Evolutionary conservation across 2,888 invertebrate species (phyloP), one percentile per base, ranked within the genome.

Genomic region (Drosophila leonis): DNA sequence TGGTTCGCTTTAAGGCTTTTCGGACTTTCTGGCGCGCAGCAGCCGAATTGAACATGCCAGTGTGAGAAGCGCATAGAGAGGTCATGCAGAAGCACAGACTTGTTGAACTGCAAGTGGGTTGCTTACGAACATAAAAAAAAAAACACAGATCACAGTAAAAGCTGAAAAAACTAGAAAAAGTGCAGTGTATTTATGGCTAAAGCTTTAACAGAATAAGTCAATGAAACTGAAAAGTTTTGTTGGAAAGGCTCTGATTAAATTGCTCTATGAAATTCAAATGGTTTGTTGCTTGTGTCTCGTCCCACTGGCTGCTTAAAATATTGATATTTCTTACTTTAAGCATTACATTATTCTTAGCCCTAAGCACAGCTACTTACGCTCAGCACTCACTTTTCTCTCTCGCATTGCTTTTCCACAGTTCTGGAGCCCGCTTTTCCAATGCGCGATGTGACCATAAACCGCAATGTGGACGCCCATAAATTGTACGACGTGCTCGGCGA

Each of bases 341-440:
- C 42, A 15, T 18, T n/a, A 5, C 10, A 35, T 29, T 63, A 29
- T 27, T 24, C 39, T 39, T 54, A 12, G n/a, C 31, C 51, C 37
- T 33, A 48, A 55, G 52, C 29, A 13, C 35, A 24, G 13, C 7
- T 18, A 54, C 49, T 56, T 35, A 51, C 37, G 2, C 12, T 10
- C 10, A 66, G 54, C 15, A 31, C 56, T 56, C 42, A 42, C 20
- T 62, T 15, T 33, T 35, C 61, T 49, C 31, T 49, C 7, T 33
- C 13, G 15, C 27, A 39, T 54, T 60, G 57, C 57, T 54, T 59
- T 87, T 93, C 94, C 95, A 29, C 95, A 98, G 98, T 97, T 93
- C 94, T 97, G 92, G 97, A 98, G 91, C 95, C 98, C 27, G 96
- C 97, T 72, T 98, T 98, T 93, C 97, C 98, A 12, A 95, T 95